These are phyloP conservation scores for Atrichornis clamosus DNA, from an alignment of 2,113 vertebrate species.

Conservation along the genomic window DNA sequence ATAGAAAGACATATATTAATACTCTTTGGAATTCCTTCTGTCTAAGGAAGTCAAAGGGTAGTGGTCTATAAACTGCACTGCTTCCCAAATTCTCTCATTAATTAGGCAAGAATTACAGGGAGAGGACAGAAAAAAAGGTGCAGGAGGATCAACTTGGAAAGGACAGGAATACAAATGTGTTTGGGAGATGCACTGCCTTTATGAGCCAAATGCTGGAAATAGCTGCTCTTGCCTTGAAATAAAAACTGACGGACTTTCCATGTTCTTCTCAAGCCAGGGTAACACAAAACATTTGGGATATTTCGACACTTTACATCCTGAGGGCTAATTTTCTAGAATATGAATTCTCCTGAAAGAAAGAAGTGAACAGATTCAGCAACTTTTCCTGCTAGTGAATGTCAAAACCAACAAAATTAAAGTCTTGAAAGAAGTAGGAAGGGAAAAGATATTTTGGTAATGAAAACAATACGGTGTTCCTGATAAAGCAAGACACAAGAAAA, in stretches of 20 bases:
- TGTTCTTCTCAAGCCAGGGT: not conserved
- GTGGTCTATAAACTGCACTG: not conserved
- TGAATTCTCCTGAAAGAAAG: not conserved
- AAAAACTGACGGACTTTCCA: not conserved
- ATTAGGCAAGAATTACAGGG: not conserved
- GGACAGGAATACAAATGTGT: not conserved
- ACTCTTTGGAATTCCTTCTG: not conserved
- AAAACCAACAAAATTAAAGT: not conserved
- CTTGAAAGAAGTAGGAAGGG: not conserved
- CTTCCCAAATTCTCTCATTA: not conserved
- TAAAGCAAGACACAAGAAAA: not conserved
- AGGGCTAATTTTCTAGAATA: not conserved
- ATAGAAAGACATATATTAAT: not conserved
- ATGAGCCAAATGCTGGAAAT: not conserved
- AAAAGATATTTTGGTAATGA: not conserved
- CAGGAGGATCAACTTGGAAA: not conserved
- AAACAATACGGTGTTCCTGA: not conserved
- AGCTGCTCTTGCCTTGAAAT: not conserved
- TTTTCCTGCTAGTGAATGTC: not conserved
- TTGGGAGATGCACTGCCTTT: not conserved
- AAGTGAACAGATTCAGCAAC: not conserved
- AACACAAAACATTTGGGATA: not conserved
- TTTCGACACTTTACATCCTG: not conserved
- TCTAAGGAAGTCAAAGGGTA: not conserved
- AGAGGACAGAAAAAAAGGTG: not conserved